These are phyloP conservation scores for Hydroisotoma schaefferi DNA, from an alignment of 2,888 invertebrate species.

Conservation along the genomic window DNA sequence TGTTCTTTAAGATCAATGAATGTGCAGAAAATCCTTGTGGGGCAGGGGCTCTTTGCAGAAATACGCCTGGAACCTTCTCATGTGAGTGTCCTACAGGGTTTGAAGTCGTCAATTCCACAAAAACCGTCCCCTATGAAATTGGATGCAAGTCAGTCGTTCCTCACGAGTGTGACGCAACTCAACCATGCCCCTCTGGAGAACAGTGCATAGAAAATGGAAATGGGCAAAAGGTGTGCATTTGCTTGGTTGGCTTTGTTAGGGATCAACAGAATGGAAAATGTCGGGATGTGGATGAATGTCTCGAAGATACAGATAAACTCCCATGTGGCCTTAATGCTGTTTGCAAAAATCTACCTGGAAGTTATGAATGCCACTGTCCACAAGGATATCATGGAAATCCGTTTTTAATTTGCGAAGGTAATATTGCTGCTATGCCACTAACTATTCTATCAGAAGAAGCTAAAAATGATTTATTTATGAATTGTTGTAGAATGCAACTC, in stretches of 20 bases:
- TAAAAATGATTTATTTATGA: conserved; percentile 4
- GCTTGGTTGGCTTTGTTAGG: conserved; percentile 80
- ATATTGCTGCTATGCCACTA: neutral
- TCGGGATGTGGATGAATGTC: conserved; percentile 82
- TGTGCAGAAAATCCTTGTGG: conserved; percentile 77
- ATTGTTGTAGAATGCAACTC: conserved; percentile 65
- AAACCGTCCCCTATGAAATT: conserved; percentile 67
- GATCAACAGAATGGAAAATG: conserved; percentile 67
- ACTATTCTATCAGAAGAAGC: neutral
- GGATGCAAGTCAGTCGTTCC: conserved; percentile 65
- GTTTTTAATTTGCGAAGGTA: conserved; percentile 74
- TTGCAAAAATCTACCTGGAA: conserved; percentile 87
- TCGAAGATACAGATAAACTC: conserved; percentile 67
- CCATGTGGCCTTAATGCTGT: conserved; percentile 85
- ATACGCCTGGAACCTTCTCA: conserved; percentile 76
- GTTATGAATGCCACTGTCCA: conserved; percentile 88
- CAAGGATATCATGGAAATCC: conserved; percentile 69
- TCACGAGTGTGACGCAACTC: conserved; percentile 67
- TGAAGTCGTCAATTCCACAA: conserved; percentile 55
- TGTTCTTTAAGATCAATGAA: conserved; percentile 77
- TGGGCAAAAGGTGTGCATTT: conserved; percentile 80
- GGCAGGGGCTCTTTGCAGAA: conserved; percentile 79
- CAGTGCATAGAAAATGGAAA: conserved; percentile 75
- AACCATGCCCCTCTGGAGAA: conserved; percentile 79
- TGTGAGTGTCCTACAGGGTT: conserved; percentile 76